These are phyloP conservation scores for Oryzias woworae DNA, from an alignment of 2,113 vertebrate genomes.

Conservation along the genomic window DNA sequence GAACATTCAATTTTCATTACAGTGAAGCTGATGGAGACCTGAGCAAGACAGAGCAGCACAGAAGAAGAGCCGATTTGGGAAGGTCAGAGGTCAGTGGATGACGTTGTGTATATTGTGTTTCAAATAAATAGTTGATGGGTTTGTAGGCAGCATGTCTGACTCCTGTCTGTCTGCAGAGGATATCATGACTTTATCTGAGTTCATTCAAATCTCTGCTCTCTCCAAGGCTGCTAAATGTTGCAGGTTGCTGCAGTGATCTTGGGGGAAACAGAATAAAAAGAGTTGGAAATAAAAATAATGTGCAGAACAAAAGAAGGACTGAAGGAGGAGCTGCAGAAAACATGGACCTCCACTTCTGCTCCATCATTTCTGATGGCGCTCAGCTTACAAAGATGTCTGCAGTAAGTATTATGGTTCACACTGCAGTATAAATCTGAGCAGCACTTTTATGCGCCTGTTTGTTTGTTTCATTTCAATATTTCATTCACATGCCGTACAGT, in stretches of 20 bases:
- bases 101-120: conserved; percentile 23
- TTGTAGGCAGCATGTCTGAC: background rate
- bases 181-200: no score
- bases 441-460: conserved; percentile 34
- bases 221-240: conserved; percentile 46
- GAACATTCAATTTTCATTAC: conserved; percentile 5
- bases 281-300: conserved; percentile 17
- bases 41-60: background rate
- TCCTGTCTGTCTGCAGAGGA: no score
- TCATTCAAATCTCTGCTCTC: background rate
- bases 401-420: conserved; percentile 48
- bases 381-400: conserved; percentile 31
- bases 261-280: background rate
- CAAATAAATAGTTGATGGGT: conserved; percentile 11
- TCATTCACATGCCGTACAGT: conserved; percentile 34
- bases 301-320: conserved; percentile 41
- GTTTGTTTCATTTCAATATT: conserved; percentile 45
- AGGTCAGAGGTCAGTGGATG: conserved; percentile 29
- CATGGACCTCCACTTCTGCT: conserved; percentile 25
- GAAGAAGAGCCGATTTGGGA: background rate
- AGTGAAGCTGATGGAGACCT: background rate
- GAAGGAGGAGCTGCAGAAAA: conserved; percentile 42
- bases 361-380: conserved; percentile 22
- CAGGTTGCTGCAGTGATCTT: conserved; percentile 21
- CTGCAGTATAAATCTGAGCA: conserved; percentile 48